These are phyloP conservation scores for Monopis laevigella DNA, from an alignment of 2,888 invertebrate genomes.

Conservation along the genomic window DNA sequence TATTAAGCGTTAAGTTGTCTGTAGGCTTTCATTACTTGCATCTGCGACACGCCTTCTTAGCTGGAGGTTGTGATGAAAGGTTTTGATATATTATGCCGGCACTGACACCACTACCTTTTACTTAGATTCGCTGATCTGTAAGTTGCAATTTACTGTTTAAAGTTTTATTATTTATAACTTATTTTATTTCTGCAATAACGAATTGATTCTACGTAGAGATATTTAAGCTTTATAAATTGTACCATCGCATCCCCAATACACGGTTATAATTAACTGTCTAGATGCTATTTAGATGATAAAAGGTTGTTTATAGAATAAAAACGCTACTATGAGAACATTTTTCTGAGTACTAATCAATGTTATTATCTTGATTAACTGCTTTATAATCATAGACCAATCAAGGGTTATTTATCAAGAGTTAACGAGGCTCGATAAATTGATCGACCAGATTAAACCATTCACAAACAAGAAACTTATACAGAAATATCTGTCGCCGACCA, in stretches of 20 bases:
- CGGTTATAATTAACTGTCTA: conserved; percentile 7
- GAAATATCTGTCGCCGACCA: conserved; percentile 47
- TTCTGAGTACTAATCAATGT: conserved; percentile 43
- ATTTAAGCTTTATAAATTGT: not conserved
- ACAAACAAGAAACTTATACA: conserved; percentile 49
- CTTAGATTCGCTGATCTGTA: conserved; percentile 8
- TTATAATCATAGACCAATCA: conserved; percentile 51
- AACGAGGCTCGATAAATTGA: conserved; percentile 56
- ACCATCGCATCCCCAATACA: conserved; percentile 2
- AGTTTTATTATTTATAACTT: too few species aligned
- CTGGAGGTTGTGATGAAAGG: conserved; percentile 12
- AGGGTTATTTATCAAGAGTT: conserved; percentile 47
- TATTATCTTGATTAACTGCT: conserved; percentile 46
- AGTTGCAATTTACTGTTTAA: too few species aligned
- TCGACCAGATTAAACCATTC: conserved; percentile 48
- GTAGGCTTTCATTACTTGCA: conserved; percentile 39
- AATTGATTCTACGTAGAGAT: too few species aligned
- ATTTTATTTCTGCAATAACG: too few species aligned
- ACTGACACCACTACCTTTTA: conserved; percentile 4
- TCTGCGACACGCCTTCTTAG: conserved; percentile 7
- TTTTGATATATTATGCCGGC: conserved; percentile 10
- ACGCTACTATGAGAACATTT: conserved; percentile 25
- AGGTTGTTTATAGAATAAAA: conserved; percentile 18
- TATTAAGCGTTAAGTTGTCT: conserved; percentile 48
- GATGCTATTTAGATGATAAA: conserved; percentile 3